These are phyloP conservation scores for Cebus imitator DNA, from an alignment of 2,113 vertebrate species.

Conservation along the genomic window DNA sequence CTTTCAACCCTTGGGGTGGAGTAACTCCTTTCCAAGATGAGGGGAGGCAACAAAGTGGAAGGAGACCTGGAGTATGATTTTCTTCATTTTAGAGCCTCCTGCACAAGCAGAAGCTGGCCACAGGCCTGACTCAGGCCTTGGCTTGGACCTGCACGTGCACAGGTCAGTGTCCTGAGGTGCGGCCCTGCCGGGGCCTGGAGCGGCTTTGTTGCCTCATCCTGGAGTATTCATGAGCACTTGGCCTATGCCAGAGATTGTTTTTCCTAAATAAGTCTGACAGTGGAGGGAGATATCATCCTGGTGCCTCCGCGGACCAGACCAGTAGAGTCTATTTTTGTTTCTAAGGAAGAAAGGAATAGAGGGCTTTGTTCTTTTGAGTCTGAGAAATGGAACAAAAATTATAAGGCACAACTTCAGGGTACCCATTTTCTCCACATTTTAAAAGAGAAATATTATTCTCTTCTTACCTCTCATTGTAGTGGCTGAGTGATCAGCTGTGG, in stretches of 20 bases:
- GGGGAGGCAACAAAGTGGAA: background rate
- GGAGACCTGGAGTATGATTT: background rate
- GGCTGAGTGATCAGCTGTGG: background rate
- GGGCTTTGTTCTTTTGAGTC: background rate
- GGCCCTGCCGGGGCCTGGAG: background rate
- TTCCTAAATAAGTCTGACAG: conserved; percentile 21
- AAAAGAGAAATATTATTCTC: conserved; percentile 10
- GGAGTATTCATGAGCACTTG: background rate
- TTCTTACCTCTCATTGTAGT: background rate
- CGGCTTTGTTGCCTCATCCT: background rate
- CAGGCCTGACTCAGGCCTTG: background rate
- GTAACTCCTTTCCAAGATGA: background rate
- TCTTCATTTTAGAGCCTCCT: background rate
- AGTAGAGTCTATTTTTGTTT: background rate
- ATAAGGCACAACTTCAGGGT: background rate
- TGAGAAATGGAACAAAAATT: conserved; percentile 9
- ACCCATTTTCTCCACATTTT: conserved; percentile 31
- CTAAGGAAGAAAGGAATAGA: background rate
- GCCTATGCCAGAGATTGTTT: background rate
- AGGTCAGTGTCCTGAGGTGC: background rate
- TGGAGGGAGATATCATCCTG: background rate
- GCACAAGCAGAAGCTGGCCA: background rate
- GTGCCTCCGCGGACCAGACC: background rate
- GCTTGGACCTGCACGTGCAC: fast-evolving
- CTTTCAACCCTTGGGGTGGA: background rate